Evolutionary conservation across 2,888 invertebrate genomes (phyloP), one percentile per base, ranked within the genome.

Genomic region (Ornithoptera priamus): DNA sequence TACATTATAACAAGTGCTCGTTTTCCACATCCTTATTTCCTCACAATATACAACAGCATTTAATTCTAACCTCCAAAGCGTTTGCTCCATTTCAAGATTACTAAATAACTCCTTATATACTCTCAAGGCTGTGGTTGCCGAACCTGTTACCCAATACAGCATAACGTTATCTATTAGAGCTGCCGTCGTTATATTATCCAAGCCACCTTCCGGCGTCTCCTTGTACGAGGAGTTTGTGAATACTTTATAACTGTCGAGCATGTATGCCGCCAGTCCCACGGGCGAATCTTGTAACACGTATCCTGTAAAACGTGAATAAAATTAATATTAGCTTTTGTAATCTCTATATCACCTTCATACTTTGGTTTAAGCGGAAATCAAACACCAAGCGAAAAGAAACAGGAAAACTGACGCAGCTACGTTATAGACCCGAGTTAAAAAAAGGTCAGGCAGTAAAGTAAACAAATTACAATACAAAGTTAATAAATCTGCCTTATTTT

Each of bases 241-340:
- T 70, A 78, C 94, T 88, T 93, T 93, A 85, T 97, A 97, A 83
- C 97, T 97, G 80, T 99, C 98, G 24, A 98, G 82, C 63, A 98
- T 95, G 78, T 98, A 99, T 0, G 96, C 96, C 0, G 97, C 97
- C 62, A 99, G 88, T 0, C 97, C 98, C 0, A 95, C 93, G 0
- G 98, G 98, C 1, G 97, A 96, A 76, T 97, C 96, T 74, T 94
- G 90, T 17, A 70, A 24, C 4, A 60, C 60, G 42, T 70, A 67
- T 20, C 97, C 96, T 96, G 79, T 1, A 87, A 86, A 61, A 50
- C 50, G 50, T 50, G 50, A 50, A 50, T 17, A 50, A 50, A 50
- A 50, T 18, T 50, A 50, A 15, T 50, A 15, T 50, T 18, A 17
- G 1, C 50, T 15, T 50, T 39, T 7, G 39, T 39, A 39, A 39